Conservation (phyloP, 2,888 invertebrate genomes). For the Allophyes oxyacanthae region DNA sequence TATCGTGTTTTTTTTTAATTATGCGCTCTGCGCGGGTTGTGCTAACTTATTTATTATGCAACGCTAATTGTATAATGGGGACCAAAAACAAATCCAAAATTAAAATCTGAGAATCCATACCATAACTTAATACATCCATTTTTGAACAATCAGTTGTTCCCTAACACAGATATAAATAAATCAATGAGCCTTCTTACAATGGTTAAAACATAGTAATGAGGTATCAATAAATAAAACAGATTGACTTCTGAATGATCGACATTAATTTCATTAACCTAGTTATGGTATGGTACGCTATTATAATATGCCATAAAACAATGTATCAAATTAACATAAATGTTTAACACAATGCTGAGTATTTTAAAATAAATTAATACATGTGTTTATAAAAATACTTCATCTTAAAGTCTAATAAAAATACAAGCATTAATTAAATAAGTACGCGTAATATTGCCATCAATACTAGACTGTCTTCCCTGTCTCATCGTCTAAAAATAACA, state of each 20-base stretch:
- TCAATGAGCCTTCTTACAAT: neutral
- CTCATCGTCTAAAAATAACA: constrained; percentile 36
- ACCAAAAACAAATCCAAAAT: neutral
- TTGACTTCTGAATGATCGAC: neutral
- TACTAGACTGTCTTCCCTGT: constrained; percentile 51
- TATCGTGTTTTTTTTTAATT: too few relatives aligned
- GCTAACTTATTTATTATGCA: neutral
- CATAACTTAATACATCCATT: neutral
- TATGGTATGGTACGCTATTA: constrained; percentile 20
- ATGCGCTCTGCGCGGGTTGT: neutral
- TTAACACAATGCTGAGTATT: constrained; percentile 53
- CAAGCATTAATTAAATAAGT: constrained; percentile 66
- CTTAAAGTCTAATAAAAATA: constrained; percentile 65
- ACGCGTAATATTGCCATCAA: constrained; percentile 67
- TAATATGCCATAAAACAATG: constrained; percentile 16
- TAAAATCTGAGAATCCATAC: constrained; percentile 5
- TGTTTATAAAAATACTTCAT: constrained; percentile 48
- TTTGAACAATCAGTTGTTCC: neutral
- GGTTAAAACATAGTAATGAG: neutral
- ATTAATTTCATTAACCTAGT: neutral
- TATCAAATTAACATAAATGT: constrained; percentile 10
- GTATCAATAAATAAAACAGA: neutral
- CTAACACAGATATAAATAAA: too few relatives aligned
- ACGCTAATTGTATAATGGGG: neutral
- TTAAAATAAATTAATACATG: constrained; percentile 54